phyloP scores from a whole-genome alignment of 2,888 invertebrate species.

The Epistrophe grossulariae region DNA sequence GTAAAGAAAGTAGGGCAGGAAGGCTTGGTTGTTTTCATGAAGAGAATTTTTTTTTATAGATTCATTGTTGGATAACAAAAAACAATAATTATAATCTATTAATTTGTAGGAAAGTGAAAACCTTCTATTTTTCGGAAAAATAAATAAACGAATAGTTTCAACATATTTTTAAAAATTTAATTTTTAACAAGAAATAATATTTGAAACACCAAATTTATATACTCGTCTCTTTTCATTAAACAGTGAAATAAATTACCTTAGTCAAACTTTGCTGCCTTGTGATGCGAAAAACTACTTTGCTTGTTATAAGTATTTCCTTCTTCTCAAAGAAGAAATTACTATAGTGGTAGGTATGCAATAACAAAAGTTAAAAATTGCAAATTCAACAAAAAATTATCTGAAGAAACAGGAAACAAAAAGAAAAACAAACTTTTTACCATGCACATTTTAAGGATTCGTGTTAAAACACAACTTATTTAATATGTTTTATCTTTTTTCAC shows the following conservation, averaged over 20 bases:
- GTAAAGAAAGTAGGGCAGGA: conserved; percentile 32
- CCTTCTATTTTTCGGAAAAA: neutral
- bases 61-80: neutral
- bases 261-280: neutral
- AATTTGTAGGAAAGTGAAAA: neutral
- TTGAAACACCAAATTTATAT: neutral
- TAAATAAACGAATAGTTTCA: too few relatives aligned
- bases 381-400: neutral
- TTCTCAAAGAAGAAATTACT: conserved; percentile 5
- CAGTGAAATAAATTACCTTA: neutral
- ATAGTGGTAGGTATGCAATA: neutral
- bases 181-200: too few relatives aligned
- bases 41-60: neutral
- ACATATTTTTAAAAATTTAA: too few relatives aligned
- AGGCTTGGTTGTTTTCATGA: neutral
- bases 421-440: neutral
- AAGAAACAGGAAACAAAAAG: neutral
- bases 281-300: neutral
- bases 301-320: neutral
- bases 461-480: conserved; percentile 2
- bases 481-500: neutral
- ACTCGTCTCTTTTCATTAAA: neutral
- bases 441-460: neutral
- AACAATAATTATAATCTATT: neutral
- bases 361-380: conserved; percentile 7